Evolutionary conservation across 2,888 invertebrate genomes (phyloP), one percentile per base, ranked within the genome.

Genomic region (Brachyptera risi): DNA sequence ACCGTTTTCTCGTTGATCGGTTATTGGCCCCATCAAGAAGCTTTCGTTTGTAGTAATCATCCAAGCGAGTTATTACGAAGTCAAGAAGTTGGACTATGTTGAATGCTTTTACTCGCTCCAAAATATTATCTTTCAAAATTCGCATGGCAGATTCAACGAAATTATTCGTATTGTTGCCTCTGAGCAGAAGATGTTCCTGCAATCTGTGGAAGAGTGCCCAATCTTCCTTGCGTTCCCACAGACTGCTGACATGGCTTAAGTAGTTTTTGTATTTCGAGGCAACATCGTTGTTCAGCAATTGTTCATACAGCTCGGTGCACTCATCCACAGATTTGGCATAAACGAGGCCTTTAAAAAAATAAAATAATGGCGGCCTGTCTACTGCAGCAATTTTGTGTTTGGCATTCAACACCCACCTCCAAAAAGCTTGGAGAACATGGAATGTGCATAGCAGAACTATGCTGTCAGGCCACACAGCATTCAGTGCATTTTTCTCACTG

Each of bases 361-460:
- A 21, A 24, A 21, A 47, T n/a, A 47, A 23, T 21, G 23, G 4
- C 13, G 24, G 24, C 23, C 47, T 47, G 19, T 47, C 57, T 1
- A 24, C 2, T 17, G n/a, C 19, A 15, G 17, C 11, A n/a, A 57
- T 26, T 21, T 21, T 19, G 21, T 42, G 57, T n/a, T 38, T 57
- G 13, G 27, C 31, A 9, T 58, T 35, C 27, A n/a, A 23, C n/a
- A 58, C 2, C 31, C 47, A 58, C 1, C 58, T 21, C 49, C 58
- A 58, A 2, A 49, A n/a, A 4, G 58, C 58, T 27, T 58, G 58
- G 13, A 58, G 27, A 5, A 47, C 17, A 13, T 58, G 58, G 15
- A 58, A 58, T 1, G 23, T 13, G 27, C 58, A 57, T 13, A 57
- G 42, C 23, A 57, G 57, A 13, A 57, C n/a, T 1, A 57, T 19